Percentiles rank a stretch among this genome's conserved stretches.
Evolutionary conservation across 2,797 vertebrate genomes (phyloP).

Genomic region (Craterocephalus amniculus): DNA sequence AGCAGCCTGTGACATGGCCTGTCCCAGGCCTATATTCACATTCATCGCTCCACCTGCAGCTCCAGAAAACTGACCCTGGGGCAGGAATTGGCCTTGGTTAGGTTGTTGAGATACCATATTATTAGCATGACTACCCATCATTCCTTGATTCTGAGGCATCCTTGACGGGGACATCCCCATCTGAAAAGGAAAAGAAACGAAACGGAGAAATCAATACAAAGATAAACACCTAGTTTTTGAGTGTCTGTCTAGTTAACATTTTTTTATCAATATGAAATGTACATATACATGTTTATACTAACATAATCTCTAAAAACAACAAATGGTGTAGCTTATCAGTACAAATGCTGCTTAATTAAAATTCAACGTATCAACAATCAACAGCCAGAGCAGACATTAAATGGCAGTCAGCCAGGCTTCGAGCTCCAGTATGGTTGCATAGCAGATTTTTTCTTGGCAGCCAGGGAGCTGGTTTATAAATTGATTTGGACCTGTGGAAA

Average conservation of each 20-base stretch:
- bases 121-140: constrained; percentile 90
- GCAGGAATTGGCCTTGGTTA: constrained; percentile 90
- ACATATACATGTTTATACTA: not conserved
- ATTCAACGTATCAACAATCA: constrained; percentile 12
- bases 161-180: constrained; percentile 97
- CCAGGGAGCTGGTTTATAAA: constrained; percentile 19
- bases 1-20: constrained; percentile 85
- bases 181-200: constrained; percentile 74
- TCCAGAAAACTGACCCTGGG: constrained; percentile 89
- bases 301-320: not conserved
- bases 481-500: constrained; percentile 6
- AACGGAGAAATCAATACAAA: constrained; percentile 16
- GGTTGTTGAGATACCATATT: constrained; percentile 90
- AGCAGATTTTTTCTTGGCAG: constrained; percentile 19
- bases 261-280: constrained; percentile 6
- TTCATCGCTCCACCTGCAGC: constrained; percentile 84
- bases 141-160: constrained; percentile 91
- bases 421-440: constrained; percentile 4
- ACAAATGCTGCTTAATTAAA: constrained; percentile 21
- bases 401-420: constrained; percentile 3
- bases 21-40: constrained; percentile 89
- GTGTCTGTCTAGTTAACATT: not conserved
- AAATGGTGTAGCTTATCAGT: constrained; percentile 4
- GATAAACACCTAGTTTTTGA: not conserved
- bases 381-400: constrained; percentile 18